phyloP scores from a whole-genome alignment of 1,140 invertebrate species.

The Palaemon carinicauda region DNA sequence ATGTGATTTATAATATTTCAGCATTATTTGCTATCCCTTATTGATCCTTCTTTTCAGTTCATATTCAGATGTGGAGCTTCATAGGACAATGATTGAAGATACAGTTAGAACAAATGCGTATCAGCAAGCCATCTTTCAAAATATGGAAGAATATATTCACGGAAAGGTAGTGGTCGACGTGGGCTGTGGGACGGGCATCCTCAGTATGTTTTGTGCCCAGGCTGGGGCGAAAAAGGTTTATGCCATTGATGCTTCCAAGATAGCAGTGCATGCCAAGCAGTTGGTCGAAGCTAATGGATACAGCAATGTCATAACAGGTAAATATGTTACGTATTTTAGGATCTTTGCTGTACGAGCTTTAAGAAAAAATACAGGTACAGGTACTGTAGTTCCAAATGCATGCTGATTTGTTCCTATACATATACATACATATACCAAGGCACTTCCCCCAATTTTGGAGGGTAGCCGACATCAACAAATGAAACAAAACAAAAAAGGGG shows the following conservation, averaged over 20 bases:
- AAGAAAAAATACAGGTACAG: no score
- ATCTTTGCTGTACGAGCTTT: background rate
- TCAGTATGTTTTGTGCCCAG: constrained; percentile 95
- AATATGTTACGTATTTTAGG: background rate
- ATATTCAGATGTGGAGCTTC: constrained; percentile 97
- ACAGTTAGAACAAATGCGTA: constrained; percentile 91
- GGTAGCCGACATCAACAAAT: no score
- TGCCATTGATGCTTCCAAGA: constrained; percentile 91
- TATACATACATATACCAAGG: no score
- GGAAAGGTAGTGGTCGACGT: constrained; percentile 90
- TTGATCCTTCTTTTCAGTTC: constrained; percentile 68
- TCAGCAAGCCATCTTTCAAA: constrained; percentile 88
- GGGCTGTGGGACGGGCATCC: constrained; percentile 95
- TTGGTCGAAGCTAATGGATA: constrained; percentile 56
- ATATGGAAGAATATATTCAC: constrained; percentile 68
- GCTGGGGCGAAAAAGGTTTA: constrained; percentile 93
- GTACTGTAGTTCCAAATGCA: no score
- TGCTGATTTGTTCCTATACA: no score
- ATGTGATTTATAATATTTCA: background rate
- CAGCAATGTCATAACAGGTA: constrained; percentile 57
- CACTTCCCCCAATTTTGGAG: no score
- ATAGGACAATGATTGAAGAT: constrained; percentile 94
- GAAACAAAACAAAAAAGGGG: no score
- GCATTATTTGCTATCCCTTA: background rate
- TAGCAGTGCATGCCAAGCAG: constrained; percentile 85